Evolutionary conservation across 2,113 vertebrate species (phyloP), one percentile per base, ranked within the genome.

Genomic region (Phrynosoma blainvillii): DNA sequence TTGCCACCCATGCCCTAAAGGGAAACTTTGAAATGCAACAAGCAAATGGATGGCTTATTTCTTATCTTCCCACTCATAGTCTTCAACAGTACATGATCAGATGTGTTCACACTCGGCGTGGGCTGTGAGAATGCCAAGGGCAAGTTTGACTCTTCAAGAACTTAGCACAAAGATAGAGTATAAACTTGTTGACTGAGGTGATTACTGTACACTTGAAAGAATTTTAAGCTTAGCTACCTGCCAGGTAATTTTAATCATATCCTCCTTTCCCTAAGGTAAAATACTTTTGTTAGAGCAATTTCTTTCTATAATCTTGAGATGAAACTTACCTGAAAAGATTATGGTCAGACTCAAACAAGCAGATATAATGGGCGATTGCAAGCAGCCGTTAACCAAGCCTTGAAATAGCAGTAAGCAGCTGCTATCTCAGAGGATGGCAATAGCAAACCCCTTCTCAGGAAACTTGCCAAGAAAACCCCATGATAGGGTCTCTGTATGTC

Each of bases 1-100:
- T 82, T 90, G 71, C 82, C 88, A 89, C 79, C 85, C 78, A 88
- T 47, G 84, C 86, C 93, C 47, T 66, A 86, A 89, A 71, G 90
- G 47, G 90, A 95, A 91, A 90, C 74, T 84, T 93, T 89, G 80
- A 83, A 52, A 88, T 83, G 78, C 82, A 90, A 84, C 62, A 78
- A 92, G 85, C 79, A 80, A 2, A 3, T n/a, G 73, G 83, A 92
- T 68, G 18, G 75, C 30, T 40, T 68, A 25, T 47, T 85, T 66
- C 42, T 65, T 36, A 86, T 78, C 65, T 78, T 68, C 42, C 74
- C 84, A 66, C 40, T 1, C 0, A 77, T 85, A 42, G 10, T 47
- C 68, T 90, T 20, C 66, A 65, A 40, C 73, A 88, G 88, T 82
- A 89, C 82, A 86, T 90, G 82, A 90, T 7, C 86, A 92, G 92